phyloP scores from a whole-genome alignment of 2,888 invertebrate species.

The Lochmaea capreae region DNA sequence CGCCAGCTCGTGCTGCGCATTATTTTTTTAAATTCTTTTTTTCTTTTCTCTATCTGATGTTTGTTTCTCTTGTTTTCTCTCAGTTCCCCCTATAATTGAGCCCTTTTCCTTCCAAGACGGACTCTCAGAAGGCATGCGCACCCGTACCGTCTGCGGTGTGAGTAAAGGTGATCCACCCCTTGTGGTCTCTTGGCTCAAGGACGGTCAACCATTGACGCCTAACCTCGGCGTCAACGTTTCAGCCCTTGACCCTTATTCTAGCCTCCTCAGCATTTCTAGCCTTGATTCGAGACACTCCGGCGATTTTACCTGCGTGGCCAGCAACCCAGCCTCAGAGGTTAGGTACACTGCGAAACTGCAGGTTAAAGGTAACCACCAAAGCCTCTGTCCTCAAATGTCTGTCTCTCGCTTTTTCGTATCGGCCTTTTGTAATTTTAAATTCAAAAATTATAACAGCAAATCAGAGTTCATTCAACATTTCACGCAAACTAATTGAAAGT shows the following conservation, averaged over 20 bases:
- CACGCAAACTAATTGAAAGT: no score
- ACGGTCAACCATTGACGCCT: constrained; percentile 77
- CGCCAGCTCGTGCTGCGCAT: constrained; percentile 63
- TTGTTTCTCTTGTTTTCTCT: constrained; percentile 67
- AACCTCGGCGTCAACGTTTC: constrained; percentile 77
- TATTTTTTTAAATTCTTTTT: constrained; percentile 50
- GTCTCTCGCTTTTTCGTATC: constrained; percentile 12
- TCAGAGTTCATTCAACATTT: no score
- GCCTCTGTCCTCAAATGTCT: constrained; percentile 55
- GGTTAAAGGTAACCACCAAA: constrained; percentile 80
- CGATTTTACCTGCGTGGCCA: constrained; percentile 82
- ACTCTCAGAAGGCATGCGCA: constrained; percentile 84
- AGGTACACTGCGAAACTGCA: constrained; percentile 83
- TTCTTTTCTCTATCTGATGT: constrained; percentile 70
- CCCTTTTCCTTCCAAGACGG: constrained; percentile 87
- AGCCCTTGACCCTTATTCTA: constrained; percentile 81
- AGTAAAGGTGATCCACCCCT: constrained; percentile 85
- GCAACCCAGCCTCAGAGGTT: constrained; percentile 83
- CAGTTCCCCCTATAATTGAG: constrained; percentile 89
- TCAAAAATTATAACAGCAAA: no score
- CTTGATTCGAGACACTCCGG: constrained; percentile 80
- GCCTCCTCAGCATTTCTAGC: constrained; percentile 82
- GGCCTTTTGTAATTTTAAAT: not conserved
- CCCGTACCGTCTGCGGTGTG: constrained; percentile 84
- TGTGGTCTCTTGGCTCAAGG: constrained; percentile 85